Conservation (phyloP, 2,888 invertebrate genomes). For the Abscondita cerata region DNA sequence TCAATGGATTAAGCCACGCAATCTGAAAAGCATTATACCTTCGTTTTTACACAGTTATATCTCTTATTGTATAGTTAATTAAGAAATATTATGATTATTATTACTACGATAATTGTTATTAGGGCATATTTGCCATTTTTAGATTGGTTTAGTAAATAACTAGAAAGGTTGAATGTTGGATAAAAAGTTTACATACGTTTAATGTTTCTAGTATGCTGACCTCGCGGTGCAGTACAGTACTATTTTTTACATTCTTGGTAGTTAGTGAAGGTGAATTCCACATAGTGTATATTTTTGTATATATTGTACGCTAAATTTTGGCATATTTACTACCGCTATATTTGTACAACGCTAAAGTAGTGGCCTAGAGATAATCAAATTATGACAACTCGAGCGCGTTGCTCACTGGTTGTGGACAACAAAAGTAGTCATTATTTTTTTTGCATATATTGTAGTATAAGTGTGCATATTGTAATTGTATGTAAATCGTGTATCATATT, state of each 20-base stretch:
- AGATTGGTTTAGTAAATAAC: conserved; percentile 38
- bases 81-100: no score
- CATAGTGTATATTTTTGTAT: conserved; percentile 59
- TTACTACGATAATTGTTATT: conserved; percentile 35
- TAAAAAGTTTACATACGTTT: conserved; percentile 16
- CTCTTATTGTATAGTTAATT: conserved; percentile 27
- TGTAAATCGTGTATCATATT: conserved; percentile 58
- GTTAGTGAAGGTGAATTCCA: conserved; percentile 50
- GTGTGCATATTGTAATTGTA: conserved; percentile 46
- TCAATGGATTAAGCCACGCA: conserved; percentile 43
- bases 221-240: conserved; percentile 55
- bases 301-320: conserved; percentile 54
- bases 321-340: conserved; percentile 52
- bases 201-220: conserved; percentile 47
- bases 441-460: conserved; percentile 55
- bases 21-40: conserved; percentile 21
- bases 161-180: conserved; percentile 39
- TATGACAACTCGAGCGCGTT: conserved; percentile 35
- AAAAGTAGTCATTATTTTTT: conserved; percentile 57
- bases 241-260: conserved; percentile 47
- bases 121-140: conserved; percentile 46
- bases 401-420: conserved; percentile 51
- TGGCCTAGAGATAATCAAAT: conserved; percentile 58
- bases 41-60: conserved; percentile 16
- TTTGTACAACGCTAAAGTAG: conserved; percentile 59